Percentiles rank a stretch among this genome's conserved stretches.
Conservation (phyloP, 2,113 vertebrate species). For the Erythrocercus mccallii region DNA sequence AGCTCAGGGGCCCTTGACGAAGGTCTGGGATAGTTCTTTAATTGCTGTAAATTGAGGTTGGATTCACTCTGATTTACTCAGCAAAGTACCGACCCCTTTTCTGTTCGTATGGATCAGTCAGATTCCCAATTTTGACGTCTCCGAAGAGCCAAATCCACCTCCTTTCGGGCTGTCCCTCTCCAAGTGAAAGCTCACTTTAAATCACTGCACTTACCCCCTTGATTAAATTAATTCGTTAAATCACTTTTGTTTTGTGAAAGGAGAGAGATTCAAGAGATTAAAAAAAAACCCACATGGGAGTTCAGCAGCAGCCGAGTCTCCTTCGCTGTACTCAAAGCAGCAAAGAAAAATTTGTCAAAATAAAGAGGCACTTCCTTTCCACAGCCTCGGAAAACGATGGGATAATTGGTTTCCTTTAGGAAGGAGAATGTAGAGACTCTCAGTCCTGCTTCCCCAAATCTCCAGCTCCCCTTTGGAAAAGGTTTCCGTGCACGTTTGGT, state of each 20-base stretch:
- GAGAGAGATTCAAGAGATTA: background rate
- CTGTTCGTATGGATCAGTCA: background rate
- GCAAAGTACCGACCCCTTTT: background rate
- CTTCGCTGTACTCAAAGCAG: background rate
- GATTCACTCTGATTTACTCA: background rate
- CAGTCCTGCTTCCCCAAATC: background rate
- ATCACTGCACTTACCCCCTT: background rate
- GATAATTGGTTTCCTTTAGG: conserved; percentile 12
- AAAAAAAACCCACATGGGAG: background rate
- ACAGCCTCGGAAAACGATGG: background rate
- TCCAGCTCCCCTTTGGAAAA: background rate
- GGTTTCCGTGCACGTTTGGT: background rate
- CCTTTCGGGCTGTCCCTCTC: fast-evolving
- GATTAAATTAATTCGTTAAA: background rate
- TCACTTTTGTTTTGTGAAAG: background rate
- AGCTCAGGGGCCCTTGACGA: background rate
- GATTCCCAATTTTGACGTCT: fast-evolving
- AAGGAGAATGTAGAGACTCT: background rate
- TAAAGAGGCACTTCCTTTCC: background rate
- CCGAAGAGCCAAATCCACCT: background rate
- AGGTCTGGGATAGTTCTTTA: background rate
- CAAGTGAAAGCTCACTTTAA: background rate
- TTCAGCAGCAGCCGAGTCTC: background rate
- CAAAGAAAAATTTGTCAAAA: background rate
- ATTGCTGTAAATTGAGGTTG: background rate